These are phyloP conservation scores for Ypsolopha scabrella DNA, from an alignment of 2,888 invertebrate species.

Conservation along the genomic window DNA sequence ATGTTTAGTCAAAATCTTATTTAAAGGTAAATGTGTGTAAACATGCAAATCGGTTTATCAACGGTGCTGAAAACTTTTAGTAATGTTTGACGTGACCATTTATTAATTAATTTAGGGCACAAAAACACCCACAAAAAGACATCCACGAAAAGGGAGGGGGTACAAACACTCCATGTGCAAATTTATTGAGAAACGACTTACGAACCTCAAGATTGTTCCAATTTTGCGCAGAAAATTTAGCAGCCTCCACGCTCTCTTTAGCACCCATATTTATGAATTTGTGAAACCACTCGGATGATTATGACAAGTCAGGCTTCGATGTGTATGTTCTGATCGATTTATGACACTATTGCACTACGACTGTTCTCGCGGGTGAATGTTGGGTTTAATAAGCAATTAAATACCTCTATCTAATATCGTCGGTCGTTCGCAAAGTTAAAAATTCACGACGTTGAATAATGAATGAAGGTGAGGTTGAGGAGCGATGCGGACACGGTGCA, in stretches of 20 bases:
- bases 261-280: constrained; percentile 77
- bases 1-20: neutral
- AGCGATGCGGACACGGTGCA: constrained; percentile 31
- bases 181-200: constrained; percentile 62
- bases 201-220: constrained; percentile 86
- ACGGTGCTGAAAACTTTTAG: constrained; percentile 45
- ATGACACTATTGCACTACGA: constrained; percentile 59
- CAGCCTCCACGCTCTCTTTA: constrained; percentile 86
- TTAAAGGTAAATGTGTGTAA: neutral
- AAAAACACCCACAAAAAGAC: constrained; percentile 32
- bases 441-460: constrained; percentile 63
- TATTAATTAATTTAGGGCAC: constrained; percentile 11
- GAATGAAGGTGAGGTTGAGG: constrained; percentile 49
- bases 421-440: constrained; percentile 56
- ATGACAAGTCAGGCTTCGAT: constrained; percentile 56
- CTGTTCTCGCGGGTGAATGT: constrained; percentile 48
- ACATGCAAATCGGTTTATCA: constrained; percentile 15
- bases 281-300: constrained; percentile 63
- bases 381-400: constrained; percentile 53
- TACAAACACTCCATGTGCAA: constrained; percentile 68
- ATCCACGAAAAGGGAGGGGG: constrained; percentile 55
- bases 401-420: constrained; percentile 49
- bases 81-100: constrained; percentile 20
- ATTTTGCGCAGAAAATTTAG: constrained; percentile 84
- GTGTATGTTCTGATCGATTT: constrained; percentile 55